Conservation (phyloP, 2,888 invertebrate genomes). For the Calliopum simillimum region DNA sequence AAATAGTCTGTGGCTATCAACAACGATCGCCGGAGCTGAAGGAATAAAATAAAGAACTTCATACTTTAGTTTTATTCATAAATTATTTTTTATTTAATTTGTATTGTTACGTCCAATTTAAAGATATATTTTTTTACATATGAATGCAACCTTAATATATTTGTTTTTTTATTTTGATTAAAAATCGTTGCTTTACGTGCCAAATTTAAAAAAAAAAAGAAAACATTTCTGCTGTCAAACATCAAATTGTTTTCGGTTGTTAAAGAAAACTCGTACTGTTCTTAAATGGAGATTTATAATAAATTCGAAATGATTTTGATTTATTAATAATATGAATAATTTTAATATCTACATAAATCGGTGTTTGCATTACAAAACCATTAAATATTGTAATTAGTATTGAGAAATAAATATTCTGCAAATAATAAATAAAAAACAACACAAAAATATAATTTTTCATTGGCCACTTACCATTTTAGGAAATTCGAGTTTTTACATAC, state of each 20-base stretch:
- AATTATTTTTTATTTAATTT: constrained; percentile 19
- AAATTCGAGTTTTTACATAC: no score
- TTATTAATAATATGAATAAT: not conserved
- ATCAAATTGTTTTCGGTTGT: not conserved
- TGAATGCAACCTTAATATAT: not conserved
- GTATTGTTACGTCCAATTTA: not conserved
- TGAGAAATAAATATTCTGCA: no score
- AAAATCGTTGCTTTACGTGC: constrained; percentile 51
- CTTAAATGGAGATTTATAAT: no score
- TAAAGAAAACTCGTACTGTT: no score
- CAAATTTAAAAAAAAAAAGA: no score
- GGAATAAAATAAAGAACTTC: not conserved
- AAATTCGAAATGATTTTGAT: not conserved
- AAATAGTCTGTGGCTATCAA: constrained; percentile 63
- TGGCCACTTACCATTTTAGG: no score
- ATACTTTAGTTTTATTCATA: constrained; percentile 14
- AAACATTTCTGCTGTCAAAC: constrained; percentile 14
- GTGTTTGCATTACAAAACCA: constrained; percentile 18
- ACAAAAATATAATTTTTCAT: no score
- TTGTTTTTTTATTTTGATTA: constrained; percentile 19
- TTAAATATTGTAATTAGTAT: not conserved
- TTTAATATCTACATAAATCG: constrained; percentile 11
- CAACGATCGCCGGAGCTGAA: constrained; percentile 25
- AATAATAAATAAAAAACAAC: not conserved
- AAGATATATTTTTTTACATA: not conserved